Conservation (phyloP, 2,113 vertebrate species). For the Boleophthalmus pectinirostris region DNA sequence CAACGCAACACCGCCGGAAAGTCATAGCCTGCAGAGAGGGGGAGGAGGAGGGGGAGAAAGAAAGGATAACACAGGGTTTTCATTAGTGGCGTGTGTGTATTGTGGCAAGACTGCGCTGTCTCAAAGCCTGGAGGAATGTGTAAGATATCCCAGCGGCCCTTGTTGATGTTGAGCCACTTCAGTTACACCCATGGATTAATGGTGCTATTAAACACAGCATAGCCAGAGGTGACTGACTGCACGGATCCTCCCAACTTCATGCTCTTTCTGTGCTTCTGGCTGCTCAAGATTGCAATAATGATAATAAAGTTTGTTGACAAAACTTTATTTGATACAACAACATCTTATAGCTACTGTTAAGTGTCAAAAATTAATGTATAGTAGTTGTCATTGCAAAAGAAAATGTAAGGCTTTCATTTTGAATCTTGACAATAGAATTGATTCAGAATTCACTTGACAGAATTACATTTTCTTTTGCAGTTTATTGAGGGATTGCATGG, state of each 20-base stretch:
- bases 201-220: slow-evolving; percentile 42
- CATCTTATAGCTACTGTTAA: background rate
- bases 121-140: slow-evolving; percentile 26
- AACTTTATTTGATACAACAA: too few relatives aligned
- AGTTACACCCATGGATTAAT: slow-evolving; percentile 62
- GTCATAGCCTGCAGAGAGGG: slow-evolving; percentile 81
- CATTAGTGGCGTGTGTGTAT: slow-evolving; percentile 39
- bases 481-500: too few relatives aligned
- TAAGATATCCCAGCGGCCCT: slow-evolving; percentile 43
- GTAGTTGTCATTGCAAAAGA: too few relatives aligned
- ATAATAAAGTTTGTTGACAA: background rate
- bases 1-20: slow-evolving; percentile 86
- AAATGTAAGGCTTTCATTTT: too few relatives aligned
- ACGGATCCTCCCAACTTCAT: slow-evolving; percentile 30
- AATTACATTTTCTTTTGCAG: too few relatives aligned
- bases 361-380: background rate
- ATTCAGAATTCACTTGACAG: too few relatives aligned
- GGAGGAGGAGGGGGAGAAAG: background rate
- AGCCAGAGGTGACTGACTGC: slow-evolving; percentile 23
- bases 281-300: slow-evolving; percentile 7
- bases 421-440: too few relatives aligned
- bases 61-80: slow-evolving; percentile 47
- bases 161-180: slow-evolving; percentile 41
- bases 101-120: slow-evolving; percentile 21
- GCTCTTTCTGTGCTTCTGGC: slow-evolving; percentile 28